phyloP scores from a whole-genome alignment of 2,113 vertebrate species.

The Hippocampus barbouri region DNA sequence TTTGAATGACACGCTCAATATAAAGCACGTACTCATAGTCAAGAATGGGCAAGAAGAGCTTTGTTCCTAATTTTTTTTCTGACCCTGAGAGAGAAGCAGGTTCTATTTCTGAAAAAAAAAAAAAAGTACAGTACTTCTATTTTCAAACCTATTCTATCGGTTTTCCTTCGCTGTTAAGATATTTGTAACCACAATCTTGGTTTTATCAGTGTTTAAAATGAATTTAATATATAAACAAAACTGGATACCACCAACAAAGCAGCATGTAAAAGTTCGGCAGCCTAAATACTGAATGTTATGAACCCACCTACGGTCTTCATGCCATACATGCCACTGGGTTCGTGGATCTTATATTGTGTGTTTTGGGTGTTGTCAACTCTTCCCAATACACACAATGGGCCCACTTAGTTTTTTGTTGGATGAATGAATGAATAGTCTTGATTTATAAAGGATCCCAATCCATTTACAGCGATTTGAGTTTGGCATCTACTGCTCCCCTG shows the following conservation, averaged over 20 bases:
- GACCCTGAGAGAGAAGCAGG: too few relatives aligned
- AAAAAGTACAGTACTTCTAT: too few relatives aligned
- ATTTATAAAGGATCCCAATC: not conserved
- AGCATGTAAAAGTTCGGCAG: too few relatives aligned
- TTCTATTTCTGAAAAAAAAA: too few relatives aligned
- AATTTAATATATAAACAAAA: too few relatives aligned
- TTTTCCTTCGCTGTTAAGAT: not conserved
- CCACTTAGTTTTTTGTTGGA: not conserved
- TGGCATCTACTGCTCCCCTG: conserved; percentile 18
- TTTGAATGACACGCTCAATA: too few relatives aligned
- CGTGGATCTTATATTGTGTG: not conserved
- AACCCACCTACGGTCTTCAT: not conserved
- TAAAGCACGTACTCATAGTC: too few relatives aligned
- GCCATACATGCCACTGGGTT: not conserved
- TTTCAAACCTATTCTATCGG: not conserved
- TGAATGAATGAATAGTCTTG: too few relatives aligned
- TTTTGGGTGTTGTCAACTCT: not conserved
- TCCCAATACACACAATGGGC: not conserved
- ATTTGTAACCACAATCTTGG: not conserved
- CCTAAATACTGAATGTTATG: not conserved
- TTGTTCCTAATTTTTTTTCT: too few relatives aligned
- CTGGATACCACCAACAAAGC: too few relatives aligned
- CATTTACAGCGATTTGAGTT: not conserved
- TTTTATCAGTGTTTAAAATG: too few relatives aligned
- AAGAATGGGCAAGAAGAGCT: too few relatives aligned